Base-by-base conservation (phyloP, 92 coral and sea anemone species). In the Porites evermanni region DNA sequence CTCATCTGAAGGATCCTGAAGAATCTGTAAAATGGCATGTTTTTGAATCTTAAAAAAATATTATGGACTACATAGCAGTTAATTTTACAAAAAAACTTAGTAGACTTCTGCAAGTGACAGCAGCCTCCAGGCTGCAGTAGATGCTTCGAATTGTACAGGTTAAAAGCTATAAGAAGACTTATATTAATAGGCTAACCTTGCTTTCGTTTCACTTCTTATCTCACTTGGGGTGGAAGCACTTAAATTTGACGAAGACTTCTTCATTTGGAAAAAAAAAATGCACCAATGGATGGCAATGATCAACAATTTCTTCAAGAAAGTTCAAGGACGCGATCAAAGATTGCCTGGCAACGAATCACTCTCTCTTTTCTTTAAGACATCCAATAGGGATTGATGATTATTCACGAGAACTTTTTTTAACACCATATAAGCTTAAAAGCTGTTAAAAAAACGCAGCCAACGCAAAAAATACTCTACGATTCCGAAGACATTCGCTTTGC, bases 201-300 rank as follows among this genome's bases (percentile, higher is more conserved):
- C 97, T 87, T 93, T 86, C n/a, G 90, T 83, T 67, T 94, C 97
- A 74, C 90, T 87, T 71, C 97, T 77, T 32, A 88, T 83, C 69
- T 94, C 97, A 58, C 97, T 90, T 7, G 95, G 89, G 50, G 90
- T 89, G 26, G 93, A 89, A 78, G 91, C 67, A 75, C 81, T 89
- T 19, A 77, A 71, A 53, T 89, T 85, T 16, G 87, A 84, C 23
- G 93, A 67, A 7, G 89, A 67, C 67, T 82, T 91, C 77, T 84
- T 91, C 94, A 91, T 91, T 81, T 78, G 26, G 17, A 54, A 11
- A 0, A 14, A 14, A 21, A 54, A 70, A 7, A 23, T 24, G 67
- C 23, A 80, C 67, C 56, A 56, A 72, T 16, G 26, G 12, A 20
- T 26, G 21, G 2, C 26, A 23, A 12, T 19, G 12, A 32, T 32